Base-by-base conservation (phyloP, 2,888 invertebrate species). In the Conomelus anceps region DNA sequence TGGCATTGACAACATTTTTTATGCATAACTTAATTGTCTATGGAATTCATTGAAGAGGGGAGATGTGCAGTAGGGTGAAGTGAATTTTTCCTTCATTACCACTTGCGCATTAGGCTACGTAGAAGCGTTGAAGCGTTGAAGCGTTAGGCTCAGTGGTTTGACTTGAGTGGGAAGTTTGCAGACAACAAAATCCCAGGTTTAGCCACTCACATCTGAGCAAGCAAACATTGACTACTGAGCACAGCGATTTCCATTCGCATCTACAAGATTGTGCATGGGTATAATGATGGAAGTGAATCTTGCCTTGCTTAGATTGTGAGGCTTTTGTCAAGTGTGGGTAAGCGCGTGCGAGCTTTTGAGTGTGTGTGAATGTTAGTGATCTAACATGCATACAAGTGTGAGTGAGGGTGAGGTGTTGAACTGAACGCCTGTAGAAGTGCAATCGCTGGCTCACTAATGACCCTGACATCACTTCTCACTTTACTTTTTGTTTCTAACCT, bases 351-450 rank as follows among this genome's bases (percentile, higher is more conserved):
- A 13, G 41, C 20, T 11, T 41, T 11, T 41, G 41, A 13, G 41
- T 41, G 41, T 41, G 41, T 41, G 41, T 41, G 41, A 13, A 20
- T 41, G 41, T 91, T 92, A 92, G 92, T 91, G 92, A 92, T 93
- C 22, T 17, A 22, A 22, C 86, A 22, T 85, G 17, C 1, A 85
- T 17, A 22, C 20, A 85, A n/a, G n/a, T 3, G 63, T 63, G 63
- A n/a, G 63, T n/a, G n/a, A 63, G 63, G 20, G 63, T 7, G 26
- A 63, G 63, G 63, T 63, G 63, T 63, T 63, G 63, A 34, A 34
- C 34, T 63, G 63, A 34, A 34, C 34, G 34, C 9, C 7, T 13
- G 34, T 34, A 34, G 63, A 63, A 63, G 63, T 63, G 63, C 63
- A 34, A 41, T 84, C 63, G 41, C 22, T 23, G 63, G 22, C 84